Evolutionary conservation across 2,113 vertebrate genomes (phyloP), one percentile per base, ranked within the genome.

Genomic region (Cheilinus undulatus): DNA sequence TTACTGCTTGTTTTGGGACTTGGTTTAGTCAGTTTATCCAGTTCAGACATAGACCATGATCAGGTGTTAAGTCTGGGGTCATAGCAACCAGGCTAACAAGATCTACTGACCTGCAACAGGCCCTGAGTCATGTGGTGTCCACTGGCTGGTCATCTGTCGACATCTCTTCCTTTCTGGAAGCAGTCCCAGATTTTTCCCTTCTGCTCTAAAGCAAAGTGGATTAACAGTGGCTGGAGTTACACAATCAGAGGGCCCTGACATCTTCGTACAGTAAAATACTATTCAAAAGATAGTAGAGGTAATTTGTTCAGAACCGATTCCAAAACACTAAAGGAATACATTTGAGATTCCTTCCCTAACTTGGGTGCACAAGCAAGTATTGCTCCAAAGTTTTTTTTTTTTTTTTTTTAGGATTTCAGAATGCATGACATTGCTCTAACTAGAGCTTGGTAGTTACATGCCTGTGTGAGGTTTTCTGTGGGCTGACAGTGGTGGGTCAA

Each of bases 91-190:
- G n/a, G 23, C 20, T 27, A 30, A 26, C 30, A 32, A 48, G 59
- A 73, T 76, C 56, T 22, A 15, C 52, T 64, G 61, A 84, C 72
- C 53, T 63, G 14, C 58, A 71, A 57, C 65, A 51, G 34, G 28
- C 45, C 52, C 24, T 23, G 28, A 60, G 64, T 72, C 42, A 45
- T 45, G 49, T 40, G 42, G 36, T n/a, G 42, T 52, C 24, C 32
- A 49, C 74, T 43, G 51, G 24, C 48, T 76, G 23, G 45, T 58
- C 68, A 70, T 66, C 79, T 13, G 65, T 71, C 62, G 59, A 45
- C 71, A 57, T 42, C 58, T 50, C 23, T 38, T 12, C 53, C 56
- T 26, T 38, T 50, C 57, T 90, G 78, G 82, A 74, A n/a, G 26
- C 54, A 5, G 12, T 63, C 68, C 69, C 60, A 63, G 53, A 82